Evolutionary conservation across 2,888 invertebrate species (phyloP), one percentile per base, ranked within the genome.

Genomic region (Synanthedon vespiformis): DNA sequence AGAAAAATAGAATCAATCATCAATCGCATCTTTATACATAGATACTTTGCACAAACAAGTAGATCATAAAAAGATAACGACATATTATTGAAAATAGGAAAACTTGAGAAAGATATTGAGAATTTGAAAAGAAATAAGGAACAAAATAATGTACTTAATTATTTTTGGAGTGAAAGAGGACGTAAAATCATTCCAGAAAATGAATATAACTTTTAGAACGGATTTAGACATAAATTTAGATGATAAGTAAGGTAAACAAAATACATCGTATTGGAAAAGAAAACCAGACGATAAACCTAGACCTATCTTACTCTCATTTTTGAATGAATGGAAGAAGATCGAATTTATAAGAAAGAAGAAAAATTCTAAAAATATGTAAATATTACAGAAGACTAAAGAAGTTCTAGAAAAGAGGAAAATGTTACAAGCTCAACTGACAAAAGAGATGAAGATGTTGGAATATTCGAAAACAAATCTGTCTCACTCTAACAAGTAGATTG

Each of bases 301-400:
- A 48, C 51, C 49, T 14, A 41, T 40, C 48, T 27, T 53, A 11
- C 4, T 51, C 22, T 53, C 48, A 11, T 53, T 53, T 40, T 51
- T 53, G 13, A 53, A 51, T 16, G 53, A 53, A 51, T 53, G 53
- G 51, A 53, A 53, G 49, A 53, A 53, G 40, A 53, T 40, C 13
- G 53, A 51, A 51, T 5, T 51, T 40, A 54, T 40, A 27, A 51
- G 51, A 54, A 52, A 4, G 12, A 51, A 49, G 11, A 52, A 52
- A 52, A 48, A 49, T 4, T 14, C 49, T 6, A 52, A n/a, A n/a
- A n/a, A n/a, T n/a, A 40, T 52, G 27, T 50, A n/a, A n/a, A 49
- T 51, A 52, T 54, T 40, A 48, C 48, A 54, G 52, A 54, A 18
- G 56, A 49, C 51, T 57, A 56, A 55, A 54, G 54, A 52, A 48